These are phyloP conservation scores for Cacoxenus indagator DNA, from an alignment of 2,888 invertebrate species.

Conservation along the genomic window DNA sequence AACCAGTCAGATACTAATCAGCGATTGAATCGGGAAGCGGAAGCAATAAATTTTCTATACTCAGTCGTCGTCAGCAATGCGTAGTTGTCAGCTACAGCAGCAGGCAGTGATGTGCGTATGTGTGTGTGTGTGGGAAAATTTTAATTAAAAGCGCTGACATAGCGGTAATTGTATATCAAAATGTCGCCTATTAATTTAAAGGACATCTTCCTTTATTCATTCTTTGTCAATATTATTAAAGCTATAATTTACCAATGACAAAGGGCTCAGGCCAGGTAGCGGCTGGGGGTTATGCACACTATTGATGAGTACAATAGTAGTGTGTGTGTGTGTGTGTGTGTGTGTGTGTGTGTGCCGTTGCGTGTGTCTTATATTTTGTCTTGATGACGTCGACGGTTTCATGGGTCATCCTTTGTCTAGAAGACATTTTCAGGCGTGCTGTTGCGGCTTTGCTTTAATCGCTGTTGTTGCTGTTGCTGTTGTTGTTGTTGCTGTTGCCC, in stretches of 20 bases:
- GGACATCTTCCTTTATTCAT: slow-evolving; percentile 63
- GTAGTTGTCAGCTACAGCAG: too few relatives aligned
- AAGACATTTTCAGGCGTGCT: slow-evolving; percentile 15
- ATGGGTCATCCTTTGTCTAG: slow-evolving; percentile 50
- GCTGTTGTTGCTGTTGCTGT: too few relatives aligned
- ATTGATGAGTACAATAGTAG: background rate
- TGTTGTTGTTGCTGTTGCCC: slow-evolving; percentile 24
- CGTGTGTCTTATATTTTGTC: background rate
- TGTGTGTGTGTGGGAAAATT: slow-evolving; percentile 47
- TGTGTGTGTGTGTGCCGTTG: background rate
- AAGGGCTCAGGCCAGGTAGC: too few relatives aligned
- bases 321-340: background rate
- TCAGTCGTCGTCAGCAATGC: background rate
- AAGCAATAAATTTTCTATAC: slow-evolving; percentile 55
- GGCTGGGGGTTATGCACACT: too few relatives aligned
- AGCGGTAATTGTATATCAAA: slow-evolving; percentile 67
- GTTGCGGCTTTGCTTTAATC: background rate
- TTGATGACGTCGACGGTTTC: slow-evolving; percentile 10
- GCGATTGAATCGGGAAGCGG: slow-evolving; percentile 53
- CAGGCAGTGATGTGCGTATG: slow-evolving; percentile 5
- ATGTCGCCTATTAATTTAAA: slow-evolving; percentile 66
- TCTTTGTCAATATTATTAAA: slow-evolving; percentile 63
- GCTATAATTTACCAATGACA: slow-evolving; percentile 63
- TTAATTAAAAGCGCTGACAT: slow-evolving; percentile 70
- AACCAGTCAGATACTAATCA: slow-evolving; percentile 54